Conservation (phyloP, 2,797 vertebrate genomes). For the Coregonus ussuriensis region DNA sequence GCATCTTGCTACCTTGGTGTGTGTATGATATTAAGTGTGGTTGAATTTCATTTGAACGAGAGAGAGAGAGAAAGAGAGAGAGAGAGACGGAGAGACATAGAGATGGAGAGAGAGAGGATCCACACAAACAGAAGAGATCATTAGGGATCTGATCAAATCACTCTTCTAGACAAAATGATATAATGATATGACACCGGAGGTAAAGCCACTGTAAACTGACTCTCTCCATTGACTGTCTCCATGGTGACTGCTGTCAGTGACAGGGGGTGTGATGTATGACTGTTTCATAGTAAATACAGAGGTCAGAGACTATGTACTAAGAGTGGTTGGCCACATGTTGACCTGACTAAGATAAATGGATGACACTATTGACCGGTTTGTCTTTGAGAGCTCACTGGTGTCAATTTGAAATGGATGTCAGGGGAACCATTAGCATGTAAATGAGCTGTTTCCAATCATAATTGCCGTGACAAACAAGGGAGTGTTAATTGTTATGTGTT, state of each 20-base stretch:
- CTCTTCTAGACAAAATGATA: too few relatives aligned
- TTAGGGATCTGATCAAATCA: too few relatives aligned
- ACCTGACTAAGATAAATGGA: conserved; percentile 25
- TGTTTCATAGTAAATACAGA: neutral
- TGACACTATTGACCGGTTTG: conserved; percentile 15
- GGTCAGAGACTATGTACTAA: neutral
- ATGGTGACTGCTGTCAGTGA: neutral
- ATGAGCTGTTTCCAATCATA: conserved; percentile 49
- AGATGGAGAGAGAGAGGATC: neutral
- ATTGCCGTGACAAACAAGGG: conserved; percentile 46
- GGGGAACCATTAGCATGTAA: conserved; percentile 47
- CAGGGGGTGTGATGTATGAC: neutral
- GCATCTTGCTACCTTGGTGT: neutral
- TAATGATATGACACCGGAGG: too few relatives aligned
- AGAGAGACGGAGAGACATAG: too few relatives aligned
- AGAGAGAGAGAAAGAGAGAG: too few relatives aligned
- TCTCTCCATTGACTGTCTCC: neutral
- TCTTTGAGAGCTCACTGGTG: conserved; percentile 19
- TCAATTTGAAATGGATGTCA: conserved; percentile 37
- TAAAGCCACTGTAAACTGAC: too few relatives aligned
- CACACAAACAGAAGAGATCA: neutral
- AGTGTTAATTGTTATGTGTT: conserved; percentile 39
- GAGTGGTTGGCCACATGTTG: conserved; percentile 18
- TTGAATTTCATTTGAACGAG: too few relatives aligned
- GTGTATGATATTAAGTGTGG: too few relatives aligned